Base-by-base conservation (phyloP, 2,888 invertebrate genomes). In the Acrobasis repandana region DNA sequence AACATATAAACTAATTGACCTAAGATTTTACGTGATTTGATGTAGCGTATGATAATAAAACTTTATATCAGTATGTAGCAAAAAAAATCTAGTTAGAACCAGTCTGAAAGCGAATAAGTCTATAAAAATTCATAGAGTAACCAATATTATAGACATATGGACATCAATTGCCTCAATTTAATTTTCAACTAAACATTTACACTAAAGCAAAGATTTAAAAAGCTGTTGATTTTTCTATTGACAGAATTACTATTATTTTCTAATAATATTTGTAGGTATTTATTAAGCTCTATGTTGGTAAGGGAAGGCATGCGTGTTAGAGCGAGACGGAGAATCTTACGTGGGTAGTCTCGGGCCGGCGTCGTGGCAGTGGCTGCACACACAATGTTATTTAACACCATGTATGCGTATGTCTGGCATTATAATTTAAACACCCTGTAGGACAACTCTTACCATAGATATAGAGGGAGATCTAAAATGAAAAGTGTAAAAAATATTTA, bases 271-370 rank as follows among this genome's bases (percentile, higher is more conserved):
- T 28, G 28, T 28, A 28, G 28, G 28, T 43, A 11, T 43, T 4
- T 43, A 3, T 9, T n/a, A 51, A 34, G 9, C 9, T 34, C 9
- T 20, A 34, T 1, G 51, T 64, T 43, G 67, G 65, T 63, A 71
- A 72, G 73, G 74, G 71, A 73, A 75, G 61, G 77, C 82, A 80
- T 80, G 76, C 76, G 15, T 64, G 51, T 67, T 66, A 65, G 59
- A 46, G 57, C 56, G 54, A 54, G 56, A 63, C 48, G 67, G 65
- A 63, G 60, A 59, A 11, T 67, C 90, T 91, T 90, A 91, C 90
- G 88, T 84, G 83, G 70, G 72, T 82, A 86, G 58, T 87, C 88
- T 63, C 90, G 75, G 60, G 75, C 70, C 46, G 83, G 72, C n/a
- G 88, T 74, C 60, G 86, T 73, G 73, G 82, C 68, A 79, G 82